Conservation (phyloP, 2,113 vertebrate species). For the Petrocephalus microphthalmus region DNA sequence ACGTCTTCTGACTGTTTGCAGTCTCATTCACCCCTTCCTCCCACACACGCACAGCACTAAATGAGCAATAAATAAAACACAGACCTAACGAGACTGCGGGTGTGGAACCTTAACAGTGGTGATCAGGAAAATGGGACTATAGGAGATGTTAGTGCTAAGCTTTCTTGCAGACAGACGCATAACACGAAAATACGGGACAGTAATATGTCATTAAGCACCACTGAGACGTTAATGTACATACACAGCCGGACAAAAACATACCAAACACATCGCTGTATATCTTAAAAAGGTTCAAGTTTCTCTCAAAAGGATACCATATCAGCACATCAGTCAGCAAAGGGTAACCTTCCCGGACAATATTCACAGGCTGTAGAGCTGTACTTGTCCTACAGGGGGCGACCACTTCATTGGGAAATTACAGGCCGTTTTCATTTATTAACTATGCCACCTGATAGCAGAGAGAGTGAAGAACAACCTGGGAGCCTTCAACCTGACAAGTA, state of each 20-base stretch:
- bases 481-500: background rate
- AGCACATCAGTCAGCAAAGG: background rate
- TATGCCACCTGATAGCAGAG: background rate
- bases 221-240: conserved; percentile 24
- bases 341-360: background rate
- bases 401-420: no score
- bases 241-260: conserved; percentile 9
- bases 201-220: conserved; percentile 18
- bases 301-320: background rate
- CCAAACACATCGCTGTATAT: conserved; percentile 9
- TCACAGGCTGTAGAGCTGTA: background rate
- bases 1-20: background rate
- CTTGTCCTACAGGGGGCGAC: background rate
- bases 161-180: background rate
- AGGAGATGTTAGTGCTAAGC: background rate
- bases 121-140: background rate
- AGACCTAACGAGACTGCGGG: background rate
- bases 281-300: background rate
- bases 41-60: background rate
- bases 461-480: background rate
- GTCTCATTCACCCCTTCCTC: background rate
- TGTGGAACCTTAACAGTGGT: background rate
- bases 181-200: background rate
- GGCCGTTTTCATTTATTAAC: no score
- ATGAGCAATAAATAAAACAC: background rate